phyloP scores from a whole-genome alignment of 2,888 invertebrate species.

The Megalurothrips usitatus region DNA sequence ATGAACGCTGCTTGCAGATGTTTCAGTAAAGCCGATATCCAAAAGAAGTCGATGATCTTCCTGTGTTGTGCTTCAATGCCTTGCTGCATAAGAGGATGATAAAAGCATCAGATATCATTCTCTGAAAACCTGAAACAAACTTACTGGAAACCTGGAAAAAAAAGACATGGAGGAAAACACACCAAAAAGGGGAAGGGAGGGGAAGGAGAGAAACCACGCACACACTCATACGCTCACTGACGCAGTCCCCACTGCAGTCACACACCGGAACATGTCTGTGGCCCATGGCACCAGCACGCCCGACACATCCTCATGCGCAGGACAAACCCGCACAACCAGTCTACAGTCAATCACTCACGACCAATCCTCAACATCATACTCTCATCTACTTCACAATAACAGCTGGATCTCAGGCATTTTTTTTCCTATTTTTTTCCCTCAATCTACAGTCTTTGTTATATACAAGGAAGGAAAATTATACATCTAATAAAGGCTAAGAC shows the following conservation, averaged over 20 bases:
- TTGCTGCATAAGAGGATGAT: conserved; percentile 23
- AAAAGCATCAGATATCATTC: conserved; percentile 23
- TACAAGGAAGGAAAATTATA: too few species aligned
- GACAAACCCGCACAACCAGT: neutral
- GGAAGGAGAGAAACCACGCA: neutral
- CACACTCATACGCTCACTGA: neutral
- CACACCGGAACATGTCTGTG: neutral
- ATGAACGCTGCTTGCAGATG: neutral
- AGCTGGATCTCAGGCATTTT: neutral
- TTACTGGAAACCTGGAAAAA: conserved; percentile 18
- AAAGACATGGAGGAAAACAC: neutral
- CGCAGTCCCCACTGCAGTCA: neutral
- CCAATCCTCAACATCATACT: neutral
- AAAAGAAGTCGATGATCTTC: conserved; percentile 4
- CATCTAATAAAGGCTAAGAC: too few species aligned
- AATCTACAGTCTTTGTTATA: too few species aligned
- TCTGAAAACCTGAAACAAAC: conserved; percentile 19
- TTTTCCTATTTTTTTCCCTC: too few species aligned
- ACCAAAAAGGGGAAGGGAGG: neutral
- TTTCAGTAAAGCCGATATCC: neutral
- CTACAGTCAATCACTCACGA: neutral
- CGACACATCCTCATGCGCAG: neutral
- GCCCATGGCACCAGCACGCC: neutral
- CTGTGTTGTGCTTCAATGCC: conserved; percentile 10
- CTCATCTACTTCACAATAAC: neutral